Base-by-base conservation (phyloP, 2,797 vertebrate species). In the Serranus cabrilla region DNA sequence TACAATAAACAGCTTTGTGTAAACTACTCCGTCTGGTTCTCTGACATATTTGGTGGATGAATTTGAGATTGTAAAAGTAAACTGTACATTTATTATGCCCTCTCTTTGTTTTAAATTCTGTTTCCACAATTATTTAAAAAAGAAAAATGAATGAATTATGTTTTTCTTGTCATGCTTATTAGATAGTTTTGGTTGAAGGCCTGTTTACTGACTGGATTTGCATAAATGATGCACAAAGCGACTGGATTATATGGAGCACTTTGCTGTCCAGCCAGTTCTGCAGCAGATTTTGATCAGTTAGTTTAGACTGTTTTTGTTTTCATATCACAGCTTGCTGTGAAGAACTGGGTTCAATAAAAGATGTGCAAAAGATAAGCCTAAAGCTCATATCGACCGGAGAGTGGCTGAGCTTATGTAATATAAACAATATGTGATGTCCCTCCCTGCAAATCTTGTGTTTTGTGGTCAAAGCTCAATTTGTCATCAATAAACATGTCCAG, bases 401-500 rank as follows among this genome's bases (percentile, higher is more conserved):
- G 34, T 25, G 47, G 37, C 66, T 65, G 55, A 67, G 60, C 3
- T 68, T 60, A 71, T 76, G 66, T 55, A 80, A 84, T 66, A 73
- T 65, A 84, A 88, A 83, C 45, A 87, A 70, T 64, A 59, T 59
- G 64, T 40, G 66, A 78, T 72, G 67, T 81, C 59, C 52, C 68
- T 60, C 63, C 54, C 60, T 74, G 69, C 58, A 76, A 70, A 78
- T 77, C 65, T 52, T 81, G 59, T 82, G 66, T 84, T 58, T 73
- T 75, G 68, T 69, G 79, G 80, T 83, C 80, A 81, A 80, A 81
- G 78, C 82, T 88, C 82, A 79, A 64, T 86, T 77, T 87, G 77
- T 82, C 77, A 83, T 84, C 89, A 72, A 84, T 87, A 84, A 81
- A 81, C 81, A 83, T 80, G 69, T 71, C 73, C 70, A 77, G 71